Base-by-base conservation (phyloP, 1,140 invertebrate species). In the Papilio helenus region DNA sequence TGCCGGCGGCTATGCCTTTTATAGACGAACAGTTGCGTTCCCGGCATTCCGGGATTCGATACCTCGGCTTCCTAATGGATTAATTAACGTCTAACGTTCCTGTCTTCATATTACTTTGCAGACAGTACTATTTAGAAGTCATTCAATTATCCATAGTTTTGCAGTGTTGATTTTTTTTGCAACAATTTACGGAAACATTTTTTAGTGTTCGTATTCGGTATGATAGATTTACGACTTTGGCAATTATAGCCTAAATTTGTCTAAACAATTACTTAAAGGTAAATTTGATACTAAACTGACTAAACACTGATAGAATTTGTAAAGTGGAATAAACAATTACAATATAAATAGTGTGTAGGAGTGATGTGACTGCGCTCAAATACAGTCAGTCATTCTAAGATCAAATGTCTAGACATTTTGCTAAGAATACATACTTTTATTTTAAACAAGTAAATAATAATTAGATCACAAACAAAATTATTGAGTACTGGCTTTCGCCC, bases 11-110 rank as follows among this genome's bases (percentile, higher is more conserved):
- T 84, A 81, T 86, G 79, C 89, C 90, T 92, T 90, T 86, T 92
- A 90, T 92, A 92, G 89, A 90, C 80, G 84, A 83, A 86, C 88
- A 89, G 81, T 87, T 88, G 87, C 83, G 79, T 83, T 80, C 83
- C 74, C 65, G 77, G 82, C 83, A 86, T 85, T 85, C 83, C 84
- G 81, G 78, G 80, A 81, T 81, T 80, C 81, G 81, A 82, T 76
- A 42, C 68, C 78, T 73, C 81, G 79, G 72, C 81, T 81, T 81
- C 76, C 79, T 80, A 80, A 83, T 84, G 82, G 73, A 82, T 83
- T 86, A 83, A 85, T 87, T 87, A 76, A 76, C 61, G 83, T 85
- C 79, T 81, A 79, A 78, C 73, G 82, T 83, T 82, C 42, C 72
- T 26, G 44, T 74, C 72, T 23, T 74, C 44, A 74, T 74, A 74